phyloP scores from a whole-genome alignment of 2,797 vertebrate genomes.

The Alca torda region DNA sequence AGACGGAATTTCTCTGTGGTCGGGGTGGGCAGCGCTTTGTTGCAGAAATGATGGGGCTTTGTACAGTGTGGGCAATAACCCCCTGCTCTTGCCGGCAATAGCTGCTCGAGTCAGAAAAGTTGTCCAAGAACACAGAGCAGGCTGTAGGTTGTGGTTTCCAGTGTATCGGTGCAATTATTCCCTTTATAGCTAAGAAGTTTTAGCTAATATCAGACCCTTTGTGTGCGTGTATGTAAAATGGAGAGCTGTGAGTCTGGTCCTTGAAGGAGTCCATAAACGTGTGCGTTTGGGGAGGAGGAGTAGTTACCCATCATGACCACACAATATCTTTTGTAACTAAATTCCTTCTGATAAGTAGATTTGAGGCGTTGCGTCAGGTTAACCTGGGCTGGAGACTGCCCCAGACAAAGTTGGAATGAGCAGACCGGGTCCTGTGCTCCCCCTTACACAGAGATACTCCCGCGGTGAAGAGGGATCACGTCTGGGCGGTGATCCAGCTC shows the following conservation, averaged over 20 bases:
- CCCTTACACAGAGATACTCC: no score
- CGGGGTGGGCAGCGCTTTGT: not conserved
- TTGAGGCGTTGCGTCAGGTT: fast-evolving
- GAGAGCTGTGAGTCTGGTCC: not conserved
- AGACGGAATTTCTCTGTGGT: fast-evolving
- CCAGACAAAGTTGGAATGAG: not conserved
- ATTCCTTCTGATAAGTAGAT: not conserved
- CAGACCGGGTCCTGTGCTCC: not conserved
- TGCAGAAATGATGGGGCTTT: not conserved
- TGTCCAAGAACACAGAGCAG: not conserved
- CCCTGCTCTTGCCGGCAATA: not conserved
- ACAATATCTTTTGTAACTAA: not conserved
- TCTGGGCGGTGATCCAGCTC: not conserved
- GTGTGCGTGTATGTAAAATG: no score
- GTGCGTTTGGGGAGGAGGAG: not conserved
- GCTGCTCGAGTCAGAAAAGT: not conserved
- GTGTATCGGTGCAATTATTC: not conserved
- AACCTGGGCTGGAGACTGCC: not conserved
- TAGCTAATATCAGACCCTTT: fast-evolving
- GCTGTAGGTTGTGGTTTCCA: not conserved
- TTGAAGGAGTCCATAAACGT: fast-evolving
- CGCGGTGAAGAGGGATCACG: not conserved
- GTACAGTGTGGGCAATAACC: not conserved
- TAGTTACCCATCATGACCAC: not conserved
- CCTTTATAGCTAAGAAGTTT: not conserved